Conservation (phyloP, 2,797 vertebrate species). For the Myiothlypis chrysogaster region DNA sequence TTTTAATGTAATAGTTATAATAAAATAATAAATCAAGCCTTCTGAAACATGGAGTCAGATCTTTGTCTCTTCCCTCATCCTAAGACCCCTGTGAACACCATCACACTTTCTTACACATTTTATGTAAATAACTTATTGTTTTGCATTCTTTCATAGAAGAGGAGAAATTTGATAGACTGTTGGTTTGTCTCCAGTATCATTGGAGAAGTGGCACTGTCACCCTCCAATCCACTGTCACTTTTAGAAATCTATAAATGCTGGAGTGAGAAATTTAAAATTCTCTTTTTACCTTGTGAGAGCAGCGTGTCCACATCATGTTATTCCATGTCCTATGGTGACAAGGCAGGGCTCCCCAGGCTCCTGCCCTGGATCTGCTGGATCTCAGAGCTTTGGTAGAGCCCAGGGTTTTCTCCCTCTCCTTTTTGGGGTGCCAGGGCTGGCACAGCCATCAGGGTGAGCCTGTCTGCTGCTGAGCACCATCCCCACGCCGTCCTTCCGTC, state of each 20-base stretch:
- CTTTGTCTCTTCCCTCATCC: no score
- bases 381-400: not conserved
- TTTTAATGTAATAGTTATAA: no score
- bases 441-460: not conserved
- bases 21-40: no score
- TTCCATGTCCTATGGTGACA: not conserved
- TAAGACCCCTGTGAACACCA: no score
- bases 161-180: not conserved
- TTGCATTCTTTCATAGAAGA: not conserved
- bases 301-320: fast-evolving
- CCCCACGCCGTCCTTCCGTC: fast-evolving
- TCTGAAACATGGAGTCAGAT: no score
- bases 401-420: fast-evolving
- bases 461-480: fast-evolving
- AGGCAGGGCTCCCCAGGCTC: not conserved
- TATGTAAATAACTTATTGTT: no score
- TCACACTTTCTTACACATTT: no score
- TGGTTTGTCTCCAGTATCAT: not conserved
- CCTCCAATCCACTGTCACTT: no score
- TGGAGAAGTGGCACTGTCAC: no score
- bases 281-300: not conserved
- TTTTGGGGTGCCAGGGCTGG: not conserved
- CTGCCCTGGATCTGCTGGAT: not conserved
- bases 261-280: not conserved
- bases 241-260: not conserved